Evolutionary conservation across 2,113 vertebrate species (phyloP).

Genomic region (Beaufortia kweichowensis): DNA sequence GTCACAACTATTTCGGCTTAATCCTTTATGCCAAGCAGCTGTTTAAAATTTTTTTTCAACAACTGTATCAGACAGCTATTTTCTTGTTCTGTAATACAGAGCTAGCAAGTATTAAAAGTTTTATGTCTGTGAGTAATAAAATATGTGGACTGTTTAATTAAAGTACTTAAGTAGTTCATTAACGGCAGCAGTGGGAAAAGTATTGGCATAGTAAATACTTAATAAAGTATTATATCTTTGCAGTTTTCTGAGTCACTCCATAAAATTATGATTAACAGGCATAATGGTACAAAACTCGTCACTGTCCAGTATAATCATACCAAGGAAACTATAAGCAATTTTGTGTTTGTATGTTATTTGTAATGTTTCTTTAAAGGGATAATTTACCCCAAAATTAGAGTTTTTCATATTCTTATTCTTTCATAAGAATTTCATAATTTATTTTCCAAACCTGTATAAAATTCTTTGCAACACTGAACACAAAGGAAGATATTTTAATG

Average conservation of each 20-base stretch:
- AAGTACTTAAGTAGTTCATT: slow-evolving; percentile 21
- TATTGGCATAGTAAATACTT: neutral
- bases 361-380: too few relatives aligned
- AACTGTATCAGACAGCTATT: neutral
- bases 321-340: too few relatives aligned
- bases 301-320: neutral
- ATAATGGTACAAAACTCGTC: neutral
- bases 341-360: too few relatives aligned
- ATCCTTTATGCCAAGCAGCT: slow-evolving; percentile 12
- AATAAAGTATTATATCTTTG: neutral
- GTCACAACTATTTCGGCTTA: neutral
- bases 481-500: too few relatives aligned
- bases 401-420: too few relatives aligned
- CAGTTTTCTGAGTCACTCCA: neutral
- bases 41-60: neutral
- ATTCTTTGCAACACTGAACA: too few relatives aligned
- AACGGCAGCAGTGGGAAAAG: slow-evolving; percentile 4
- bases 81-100: slow-evolving; percentile 4
- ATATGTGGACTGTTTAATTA: slow-evolving; percentile 23
- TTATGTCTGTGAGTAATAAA: slow-evolving; percentile 32
- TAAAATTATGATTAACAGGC: neutral
- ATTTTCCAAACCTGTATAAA: too few relatives aligned
- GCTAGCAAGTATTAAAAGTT: neutral
- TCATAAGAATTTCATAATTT: too few relatives aligned
- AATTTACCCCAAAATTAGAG: too few relatives aligned